Evolutionary conservation across 2,113 vertebrate genomes (phyloP), one percentile per base, ranked within the genome.

Genomic region (Tonatia bakeri): DNA sequence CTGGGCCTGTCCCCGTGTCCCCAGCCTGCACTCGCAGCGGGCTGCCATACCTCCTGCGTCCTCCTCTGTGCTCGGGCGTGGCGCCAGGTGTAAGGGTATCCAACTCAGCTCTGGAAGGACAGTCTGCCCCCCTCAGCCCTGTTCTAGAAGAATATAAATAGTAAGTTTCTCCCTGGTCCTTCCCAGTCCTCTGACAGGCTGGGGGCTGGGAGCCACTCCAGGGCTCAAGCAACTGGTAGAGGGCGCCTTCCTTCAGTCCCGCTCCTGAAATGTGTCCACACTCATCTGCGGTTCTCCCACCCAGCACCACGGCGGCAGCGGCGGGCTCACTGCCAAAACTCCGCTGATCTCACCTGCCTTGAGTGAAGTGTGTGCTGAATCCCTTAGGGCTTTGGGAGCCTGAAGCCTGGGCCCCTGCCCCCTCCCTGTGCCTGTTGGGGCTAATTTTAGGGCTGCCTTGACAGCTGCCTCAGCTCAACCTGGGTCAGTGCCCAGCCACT

Each of bases 401-500:
- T 56, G 61, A 70, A 64, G 70, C 87, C 52, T 47, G 90, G 75
- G 45, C 87, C 52, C 13, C 84, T 13, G 87, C 67, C 50, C 54
- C 26, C 72, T 85, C 90, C 70, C 40, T 95, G 9, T 85, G 67
- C 90, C 61, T 50, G 43, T 61, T 90, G 72, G 43, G 47, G 90
- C 97, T 97, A 97, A 97, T 97, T 97, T 97, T 97, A 97, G 97
- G 94, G n/a, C 94, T 76, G 75, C 38, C 85, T 94, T 95, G 80
- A 85, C 92, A 96, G 96, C 89, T 86, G 84, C 22, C 70, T 94
- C 61, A 84, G 87, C 76, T 77, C 80, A 77, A 47, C 84, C 65
- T 97, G 90, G 82, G 87, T 72, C 76, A 47, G 28, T 94, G 96
- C 76, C 90, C 94, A 96, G 93, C 9, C 15, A 3, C 87, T 92